Evolutionary conservation across 1,140 invertebrate species (phyloP).

Genomic region (Zaprionus capensis): DNA sequence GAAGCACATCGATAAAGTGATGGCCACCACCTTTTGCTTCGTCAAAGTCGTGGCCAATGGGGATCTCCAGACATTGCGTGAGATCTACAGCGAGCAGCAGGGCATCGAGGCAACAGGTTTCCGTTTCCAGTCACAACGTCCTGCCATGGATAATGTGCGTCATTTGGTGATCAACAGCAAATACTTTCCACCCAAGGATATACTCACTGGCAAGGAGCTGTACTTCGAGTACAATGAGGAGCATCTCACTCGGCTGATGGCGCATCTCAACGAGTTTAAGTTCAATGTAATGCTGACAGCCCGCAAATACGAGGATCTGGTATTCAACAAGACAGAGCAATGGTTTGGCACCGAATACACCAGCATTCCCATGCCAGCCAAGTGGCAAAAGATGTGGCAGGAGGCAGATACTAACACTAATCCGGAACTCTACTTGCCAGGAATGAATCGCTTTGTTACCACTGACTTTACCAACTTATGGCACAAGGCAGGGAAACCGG

Average conservation of each 20-base stretch:
- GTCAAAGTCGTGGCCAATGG: constrained; percentile 88
- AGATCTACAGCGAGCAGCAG: constrained; percentile 83
- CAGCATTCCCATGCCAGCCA: constrained; percentile 85
- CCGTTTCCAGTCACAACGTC: constrained; percentile 88
- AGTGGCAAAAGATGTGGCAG: constrained; percentile 87
- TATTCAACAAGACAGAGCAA: constrained; percentile 88
- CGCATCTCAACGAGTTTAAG: constrained; percentile 88
- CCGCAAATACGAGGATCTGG: constrained; percentile 86
- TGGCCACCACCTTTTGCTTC: constrained; percentile 90
- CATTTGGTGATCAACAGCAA: constrained; percentile 92
- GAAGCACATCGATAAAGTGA: constrained; percentile 88
- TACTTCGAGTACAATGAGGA: constrained; percentile 92
- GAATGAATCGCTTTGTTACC: constrained; percentile 93
- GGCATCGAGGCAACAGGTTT: constrained; percentile 90
- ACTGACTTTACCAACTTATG: constrained; percentile 90
- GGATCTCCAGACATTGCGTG: constrained; percentile 86
- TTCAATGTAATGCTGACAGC: constrained; percentile 91
- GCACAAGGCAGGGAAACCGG: constrained; percentile 57
- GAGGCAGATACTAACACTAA: constrained; percentile 85
- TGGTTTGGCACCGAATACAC: constrained; percentile 85
- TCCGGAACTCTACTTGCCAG: constrained; percentile 88
- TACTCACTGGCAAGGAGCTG: constrained; percentile 90
- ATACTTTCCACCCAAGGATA: constrained; percentile 90
- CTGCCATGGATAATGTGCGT: constrained; percentile 92
- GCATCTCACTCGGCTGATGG: constrained; percentile 88